These are phyloP conservation scores for Ammodramus savannarum DNA, from an alignment of 2,113 vertebrate species.

Conservation along the genomic window DNA sequence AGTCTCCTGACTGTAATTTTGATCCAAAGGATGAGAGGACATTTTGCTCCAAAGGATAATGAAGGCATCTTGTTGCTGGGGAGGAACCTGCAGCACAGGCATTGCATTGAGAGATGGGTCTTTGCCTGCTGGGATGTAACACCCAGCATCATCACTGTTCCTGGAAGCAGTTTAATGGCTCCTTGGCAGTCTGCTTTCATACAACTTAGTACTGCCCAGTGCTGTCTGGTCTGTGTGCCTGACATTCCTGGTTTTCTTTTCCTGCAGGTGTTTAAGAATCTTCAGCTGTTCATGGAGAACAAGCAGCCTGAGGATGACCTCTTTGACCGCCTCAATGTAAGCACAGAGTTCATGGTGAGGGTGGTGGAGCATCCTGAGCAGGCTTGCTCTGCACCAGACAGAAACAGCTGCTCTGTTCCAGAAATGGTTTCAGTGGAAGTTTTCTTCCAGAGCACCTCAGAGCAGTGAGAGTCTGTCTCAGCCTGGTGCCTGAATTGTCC, in stretches of 20 bases:
- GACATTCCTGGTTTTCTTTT: neutral
- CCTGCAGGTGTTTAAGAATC: slow-evolving; percentile 93
- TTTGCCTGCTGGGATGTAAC: neutral
- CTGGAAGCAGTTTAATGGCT: neutral
- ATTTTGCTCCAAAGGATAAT: neutral
- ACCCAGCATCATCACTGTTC: neutral
- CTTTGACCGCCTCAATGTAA: slow-evolving; percentile 95
- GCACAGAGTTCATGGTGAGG: neutral
- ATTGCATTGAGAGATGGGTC: neutral
- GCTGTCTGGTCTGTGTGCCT: neutral
- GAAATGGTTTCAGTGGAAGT: neutral
- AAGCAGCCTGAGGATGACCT: slow-evolving; percentile 96
- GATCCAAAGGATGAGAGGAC: neutral
- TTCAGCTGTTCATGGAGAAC: slow-evolving; percentile 96
- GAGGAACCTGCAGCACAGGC: neutral
- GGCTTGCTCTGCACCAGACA: neutral
- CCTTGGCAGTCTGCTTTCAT: neutral
- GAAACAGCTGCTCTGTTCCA: neutral
- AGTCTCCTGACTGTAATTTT: neutral
- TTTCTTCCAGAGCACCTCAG: neutral
- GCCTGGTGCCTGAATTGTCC: neutral
- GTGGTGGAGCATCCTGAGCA: neutral
- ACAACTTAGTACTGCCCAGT: neutral
- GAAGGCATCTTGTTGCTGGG: neutral
- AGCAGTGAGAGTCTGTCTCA: neutral